Evolutionary conservation across 2,113 vertebrate genomes (phyloP), one percentile per base, ranked within the genome.

Genomic region (Taxidea taxus): DNA sequence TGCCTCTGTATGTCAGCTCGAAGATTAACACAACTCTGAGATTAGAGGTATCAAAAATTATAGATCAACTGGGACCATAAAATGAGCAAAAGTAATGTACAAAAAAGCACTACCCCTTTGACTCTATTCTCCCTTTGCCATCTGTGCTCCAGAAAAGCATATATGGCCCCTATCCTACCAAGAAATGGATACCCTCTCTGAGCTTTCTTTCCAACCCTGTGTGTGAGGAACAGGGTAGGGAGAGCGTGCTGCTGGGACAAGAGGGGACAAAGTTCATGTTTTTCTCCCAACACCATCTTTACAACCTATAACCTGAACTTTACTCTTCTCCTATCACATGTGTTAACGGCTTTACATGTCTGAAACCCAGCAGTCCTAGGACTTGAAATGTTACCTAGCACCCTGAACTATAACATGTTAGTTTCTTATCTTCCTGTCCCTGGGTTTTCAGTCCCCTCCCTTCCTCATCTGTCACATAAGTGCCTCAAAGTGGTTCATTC

Each of bases 241-340:
- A 39, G 82, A 60, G 34, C 27, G 1, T 2, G 27, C 47, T 34
- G 23, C 56, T 49, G 0, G 54, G 5, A 25, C 4, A 25, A 39
- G 74, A 34, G 0, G 3, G 23, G 5, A 12, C 31, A 10, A 44
- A 4, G 14, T 42, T 12, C 37, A 0, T 2, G 3, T 2, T n/a
- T 12, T 11, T 29, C 44, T 49, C 78, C 78, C 44, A 62, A 9
- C 18, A 25, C 64, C 11, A 64, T 6, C 15, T 44, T 60, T 37
- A 54, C 42, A 21, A 16, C 4, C 56, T 49, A 62, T 47, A 49
- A 49, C 58, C 23, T 84, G 34, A 72, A 29, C 54, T 54, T 56
- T 3, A 44, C 68, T 64, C 31, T 66, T 16, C 5, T 9, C 8
- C 64, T 18, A 7, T 6, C 39, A 0, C 9, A 2, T 23, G 9